A percentile compares a stretch with the other conserved stretches of the same genome.
Evolutionary conservation across 2,888 invertebrate genomes (phyloP).

Genomic region (Pseudeuparius sepicola): DNA sequence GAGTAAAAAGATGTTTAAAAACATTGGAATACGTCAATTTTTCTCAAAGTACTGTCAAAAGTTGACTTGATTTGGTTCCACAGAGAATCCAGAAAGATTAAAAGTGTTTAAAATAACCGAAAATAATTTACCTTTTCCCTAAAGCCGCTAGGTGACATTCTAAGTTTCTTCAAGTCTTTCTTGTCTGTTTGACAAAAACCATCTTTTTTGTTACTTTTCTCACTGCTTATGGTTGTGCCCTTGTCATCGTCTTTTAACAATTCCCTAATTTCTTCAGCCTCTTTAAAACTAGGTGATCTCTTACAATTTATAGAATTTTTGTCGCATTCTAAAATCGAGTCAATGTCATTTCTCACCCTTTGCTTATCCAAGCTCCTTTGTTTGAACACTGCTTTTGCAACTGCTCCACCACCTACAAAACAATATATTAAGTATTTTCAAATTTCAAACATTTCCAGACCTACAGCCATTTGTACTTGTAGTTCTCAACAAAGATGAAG

Average conservation of each 20-base stretch:
- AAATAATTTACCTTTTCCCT: too few relatives aligned
- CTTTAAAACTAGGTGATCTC: slow-evolving; percentile 39
- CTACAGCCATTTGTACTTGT: slow-evolving; percentile 32
- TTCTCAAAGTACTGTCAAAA: too few relatives aligned
- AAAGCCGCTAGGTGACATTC: slow-evolving; percentile 46
- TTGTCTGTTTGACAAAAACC: slow-evolving; percentile 58
- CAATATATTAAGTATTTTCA: too few relatives aligned
- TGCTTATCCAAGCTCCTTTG: slow-evolving; percentile 34
- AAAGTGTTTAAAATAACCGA: too few relatives aligned
- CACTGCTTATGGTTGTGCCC: slow-evolving; percentile 43
- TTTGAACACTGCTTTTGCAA: slow-evolving; percentile 23
- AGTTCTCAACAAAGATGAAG: slow-evolving; percentile 31
- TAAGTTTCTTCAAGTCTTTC: slow-evolving; percentile 45
- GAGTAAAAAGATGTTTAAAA: slow-evolving; percentile 15
- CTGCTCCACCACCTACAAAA: slow-evolving; percentile 5
- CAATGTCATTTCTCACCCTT: slow-evolving; percentile 35
- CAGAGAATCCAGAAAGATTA: too few relatives aligned
- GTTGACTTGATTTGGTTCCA: too few relatives aligned
- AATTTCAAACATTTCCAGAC: too few relatives aligned
- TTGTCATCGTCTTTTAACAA: slow-evolving; percentile 33
- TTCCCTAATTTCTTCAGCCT: slow-evolving; percentile 38
- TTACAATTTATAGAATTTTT: slow-evolving; percentile 37
- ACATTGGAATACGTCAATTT: too few relatives aligned
- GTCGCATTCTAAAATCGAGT: slow-evolving; percentile 38
- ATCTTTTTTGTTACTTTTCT: slow-evolving; percentile 50